A percentile compares a stretch with the other conserved stretches of the same genome.
Conservation (phyloP, 1,140 invertebrate species). For the Amphibalanus amphitrite region DNA sequence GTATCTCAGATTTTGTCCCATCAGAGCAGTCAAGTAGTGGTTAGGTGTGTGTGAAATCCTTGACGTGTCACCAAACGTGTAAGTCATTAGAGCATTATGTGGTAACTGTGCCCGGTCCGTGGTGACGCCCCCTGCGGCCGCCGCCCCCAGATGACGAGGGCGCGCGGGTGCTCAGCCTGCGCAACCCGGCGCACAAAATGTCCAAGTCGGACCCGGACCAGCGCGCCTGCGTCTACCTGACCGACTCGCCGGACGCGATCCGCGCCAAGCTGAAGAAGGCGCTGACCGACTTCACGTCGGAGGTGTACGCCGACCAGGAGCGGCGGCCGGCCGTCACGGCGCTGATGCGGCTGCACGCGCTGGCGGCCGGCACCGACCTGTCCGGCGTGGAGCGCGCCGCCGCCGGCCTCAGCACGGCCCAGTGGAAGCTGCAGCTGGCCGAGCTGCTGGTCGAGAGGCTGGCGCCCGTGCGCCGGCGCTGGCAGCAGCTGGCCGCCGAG, state of each 20-base stretch:
- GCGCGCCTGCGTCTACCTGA: slow-evolving; percentile 59
- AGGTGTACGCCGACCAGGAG: slow-evolving; percentile 59
- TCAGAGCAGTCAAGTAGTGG: no score
- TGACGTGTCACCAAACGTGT: no score
- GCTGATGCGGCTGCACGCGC: slow-evolving; percentile 65
- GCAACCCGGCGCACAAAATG: slow-evolving; percentile 84
- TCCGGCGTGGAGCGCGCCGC: slow-evolving; percentile 53
- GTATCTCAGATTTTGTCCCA: no score
- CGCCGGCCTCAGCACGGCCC: slow-evolving; percentile 47
- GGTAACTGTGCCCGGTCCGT: background rate
- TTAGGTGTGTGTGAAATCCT: no score
- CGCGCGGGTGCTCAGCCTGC: slow-evolving; percentile 51
- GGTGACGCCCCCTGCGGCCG: background rate
- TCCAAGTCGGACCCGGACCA: slow-evolving; percentile 79
- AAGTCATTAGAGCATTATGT: no score
- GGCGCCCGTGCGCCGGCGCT: slow-evolving; percentile 49
- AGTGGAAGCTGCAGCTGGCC: slow-evolving; percentile 59
- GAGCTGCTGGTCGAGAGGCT: slow-evolving; percentile 52
- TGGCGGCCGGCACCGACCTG: slow-evolving; percentile 45
- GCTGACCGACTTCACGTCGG: slow-evolving; percentile 73
- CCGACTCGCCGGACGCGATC: slow-evolving; percentile 59
- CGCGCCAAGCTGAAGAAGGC: slow-evolving; percentile 72
- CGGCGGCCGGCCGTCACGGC: slow-evolving; percentile 72
- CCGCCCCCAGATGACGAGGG: slow-evolving; percentile 16
- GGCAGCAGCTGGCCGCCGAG: background rate